Evolutionary conservation across 2,888 invertebrate species (phyloP).

Genomic region (Zhuqinia jingwanae): DNA sequence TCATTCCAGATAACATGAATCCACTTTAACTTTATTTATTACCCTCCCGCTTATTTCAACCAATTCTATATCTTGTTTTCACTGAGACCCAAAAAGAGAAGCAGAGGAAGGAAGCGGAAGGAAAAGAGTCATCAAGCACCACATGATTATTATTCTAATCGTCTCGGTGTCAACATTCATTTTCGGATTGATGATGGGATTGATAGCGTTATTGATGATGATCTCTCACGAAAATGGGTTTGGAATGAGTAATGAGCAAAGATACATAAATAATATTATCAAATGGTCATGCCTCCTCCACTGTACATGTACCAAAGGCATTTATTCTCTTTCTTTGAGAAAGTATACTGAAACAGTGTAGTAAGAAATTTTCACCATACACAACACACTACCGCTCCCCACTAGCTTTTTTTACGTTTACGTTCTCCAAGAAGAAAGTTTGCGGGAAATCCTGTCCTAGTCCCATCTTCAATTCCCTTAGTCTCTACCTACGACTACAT

Average conservation of each 20-base stretch:
- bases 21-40: slow-evolving; percentile 37
- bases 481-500: background rate
- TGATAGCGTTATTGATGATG: slow-evolving; percentile 53
- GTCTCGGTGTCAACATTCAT: slow-evolving; percentile 50
- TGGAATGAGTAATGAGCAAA: slow-evolving; percentile 50
- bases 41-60: background rate
- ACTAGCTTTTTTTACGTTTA: background rate
- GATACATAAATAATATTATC: background rate
- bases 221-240: slow-evolving; percentile 40
- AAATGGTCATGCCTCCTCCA: no score
- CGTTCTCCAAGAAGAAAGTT: background rate
- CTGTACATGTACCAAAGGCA: background rate
- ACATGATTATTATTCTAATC: slow-evolving; percentile 50
- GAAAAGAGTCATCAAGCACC: slow-evolving; percentile 3
- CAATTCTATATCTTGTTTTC: background rate
- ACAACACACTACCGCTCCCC: background rate
- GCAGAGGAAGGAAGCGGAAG: background rate
- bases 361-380: no score
- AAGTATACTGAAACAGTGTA: background rate
- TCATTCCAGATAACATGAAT: slow-evolving; percentile 19
- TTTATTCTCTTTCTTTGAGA: background rate
- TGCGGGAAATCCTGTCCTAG: slow-evolving; percentile 34
- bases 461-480: slow-evolving; percentile 21
- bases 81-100: background rate
- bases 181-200: slow-evolving; percentile 51